A percentile compares a stretch with the other conserved stretches of the same genome.
phyloP scores from a whole-genome alignment of 35 echinoderm and acorn worm genomes.

The Amphiura filiformis region DNA sequence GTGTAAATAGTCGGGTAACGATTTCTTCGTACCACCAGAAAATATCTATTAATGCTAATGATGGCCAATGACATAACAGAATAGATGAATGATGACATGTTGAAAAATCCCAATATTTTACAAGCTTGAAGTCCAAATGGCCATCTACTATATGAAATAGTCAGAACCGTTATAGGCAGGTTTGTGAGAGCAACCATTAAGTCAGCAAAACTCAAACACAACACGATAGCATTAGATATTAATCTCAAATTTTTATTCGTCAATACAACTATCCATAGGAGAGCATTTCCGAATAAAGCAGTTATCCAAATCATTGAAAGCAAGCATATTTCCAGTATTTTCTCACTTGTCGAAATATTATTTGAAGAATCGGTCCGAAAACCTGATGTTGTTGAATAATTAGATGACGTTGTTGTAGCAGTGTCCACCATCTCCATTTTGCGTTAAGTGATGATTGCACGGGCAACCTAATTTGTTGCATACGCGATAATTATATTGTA shows the following conservation, averaged over 20 bases:
- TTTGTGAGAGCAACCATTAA: constrained; percentile 65
- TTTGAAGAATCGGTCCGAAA: no score
- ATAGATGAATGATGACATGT: constrained; percentile 82
- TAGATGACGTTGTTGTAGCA: no score
- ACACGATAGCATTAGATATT: constrained; percentile 75
- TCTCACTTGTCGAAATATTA: constrained; percentile 52
- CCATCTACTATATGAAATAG: constrained; percentile 43
- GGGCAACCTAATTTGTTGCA: no score
- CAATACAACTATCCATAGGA: constrained; percentile 83
- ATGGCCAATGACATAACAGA: constrained; percentile 95
- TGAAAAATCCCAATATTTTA: constrained; percentile 58
- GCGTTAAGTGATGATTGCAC: no score
- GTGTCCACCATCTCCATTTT: no score
- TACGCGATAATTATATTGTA: no score
- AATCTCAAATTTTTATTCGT: constrained; percentile 50
- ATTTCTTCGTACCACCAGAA: constrained; percentile 71
- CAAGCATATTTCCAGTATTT: constrained; percentile 60
- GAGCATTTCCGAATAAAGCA: constrained; percentile 60
- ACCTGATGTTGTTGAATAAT: no score
- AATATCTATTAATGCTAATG: constrained; percentile 93
- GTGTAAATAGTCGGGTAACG: constrained; percentile 66
- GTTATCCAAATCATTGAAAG: constrained; percentile 55
- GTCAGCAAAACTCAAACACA: constrained; percentile 89
- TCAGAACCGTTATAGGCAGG: constrained; percentile 81
- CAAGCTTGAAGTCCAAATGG: constrained; percentile 40